Percentiles rank a stretch among this genome's conserved stretches.
phyloP scores from a whole-genome alignment of 1,140 invertebrate genomes.

The Ptiloglossa arizonensis region DNA sequence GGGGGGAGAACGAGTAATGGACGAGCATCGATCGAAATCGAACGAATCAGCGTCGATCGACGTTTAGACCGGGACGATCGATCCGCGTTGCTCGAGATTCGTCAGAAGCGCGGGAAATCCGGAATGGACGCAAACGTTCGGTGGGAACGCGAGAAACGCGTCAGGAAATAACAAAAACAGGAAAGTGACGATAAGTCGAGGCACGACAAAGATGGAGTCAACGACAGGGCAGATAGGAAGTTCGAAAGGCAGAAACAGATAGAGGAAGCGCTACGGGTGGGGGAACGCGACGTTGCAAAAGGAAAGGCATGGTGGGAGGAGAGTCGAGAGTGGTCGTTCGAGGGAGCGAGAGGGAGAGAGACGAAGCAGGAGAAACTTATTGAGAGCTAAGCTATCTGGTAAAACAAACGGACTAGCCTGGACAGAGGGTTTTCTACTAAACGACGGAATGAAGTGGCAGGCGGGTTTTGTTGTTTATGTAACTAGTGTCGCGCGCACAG shows the following conservation, averaged over 20 bases:
- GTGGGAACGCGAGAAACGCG: slow-evolving; percentile 5
- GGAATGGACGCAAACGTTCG: background rate
- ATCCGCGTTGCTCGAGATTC: too few species aligned
- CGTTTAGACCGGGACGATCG: too few species aligned
- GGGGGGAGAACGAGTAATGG: too few species aligned
- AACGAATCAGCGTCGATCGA: background rate
- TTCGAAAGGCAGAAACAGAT: slow-evolving; percentile 37
- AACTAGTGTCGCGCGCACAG: slow-evolving; percentile 68
- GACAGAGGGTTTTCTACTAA: slow-evolving; percentile 63
- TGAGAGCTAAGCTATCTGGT: slow-evolving; percentile 72
- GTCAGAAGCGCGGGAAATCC: too few species aligned
- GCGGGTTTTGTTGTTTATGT: slow-evolving; percentile 68
- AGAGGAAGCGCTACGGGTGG: slow-evolving; percentile 2
- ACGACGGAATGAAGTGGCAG: slow-evolving; percentile 62
- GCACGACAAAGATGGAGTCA: slow-evolving; percentile 28
- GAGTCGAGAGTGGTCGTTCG: slow-evolving; percentile 6
- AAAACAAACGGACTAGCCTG: slow-evolving; percentile 61
- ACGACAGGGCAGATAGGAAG: slow-evolving; percentile 31
- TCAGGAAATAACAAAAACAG: slow-evolving; percentile 23
- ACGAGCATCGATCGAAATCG: too few species aligned
- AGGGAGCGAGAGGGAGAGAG: background rate
- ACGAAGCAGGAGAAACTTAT: slow-evolving; percentile 47
- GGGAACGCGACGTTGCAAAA: background rate
- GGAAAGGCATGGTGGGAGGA: background rate
- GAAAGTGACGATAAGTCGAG: slow-evolving; percentile 1